Base-by-base conservation (phyloP, 1,140 invertebrate genomes). In the Drosophila rhopaloa region DNA sequence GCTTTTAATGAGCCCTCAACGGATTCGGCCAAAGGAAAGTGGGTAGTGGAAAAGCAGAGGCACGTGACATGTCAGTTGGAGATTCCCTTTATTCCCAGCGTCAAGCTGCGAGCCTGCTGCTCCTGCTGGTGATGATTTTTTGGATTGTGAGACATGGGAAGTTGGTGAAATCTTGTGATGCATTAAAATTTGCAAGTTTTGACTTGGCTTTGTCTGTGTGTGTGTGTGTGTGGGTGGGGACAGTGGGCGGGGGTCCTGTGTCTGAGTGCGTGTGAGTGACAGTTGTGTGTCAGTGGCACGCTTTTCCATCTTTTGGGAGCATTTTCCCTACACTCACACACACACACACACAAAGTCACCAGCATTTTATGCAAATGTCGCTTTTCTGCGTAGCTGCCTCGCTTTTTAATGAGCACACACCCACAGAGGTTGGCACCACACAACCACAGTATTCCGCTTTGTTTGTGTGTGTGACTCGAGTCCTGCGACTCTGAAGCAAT, bases 121-220 rank as follows among this genome's bases (percentile, higher is more conserved):
- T 32, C 5, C 67, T 62, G 79, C 78, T 81, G 72, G 54, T 56
- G 66, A 78, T 78, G 76, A 79, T 77, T 77, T 77, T 44, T 77
- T 35, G 56, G 56, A 43, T 71, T 77, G 60, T 55, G 56, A 72
- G 67, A 71, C 43, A 71, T 72, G 40, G 74, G 54, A 79, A 88
- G 79, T 63, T 83, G 71, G 66, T 83, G 62, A 82, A 70, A 79
- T 88, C 76, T 83, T 86, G 79, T 86, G 83, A 86, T 86, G 83
- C 83, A 86, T 86, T 86, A 86, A 88, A 86, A 86, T 86, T 88
- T 79, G 83, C 83, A 73, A 88, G 76, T 88, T 86, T 83, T 88
- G 84, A 86, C 83, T 86, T 77, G 38, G 51, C 71, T 74, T 50
- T 76, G 53, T 65, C 44, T 57, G 41, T 14, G 56, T 48, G 27